These are phyloP conservation scores for Acanthosepion pharaonis DNA, from an alignment of 2,888 invertebrate species.

Conservation along the genomic window DNA sequence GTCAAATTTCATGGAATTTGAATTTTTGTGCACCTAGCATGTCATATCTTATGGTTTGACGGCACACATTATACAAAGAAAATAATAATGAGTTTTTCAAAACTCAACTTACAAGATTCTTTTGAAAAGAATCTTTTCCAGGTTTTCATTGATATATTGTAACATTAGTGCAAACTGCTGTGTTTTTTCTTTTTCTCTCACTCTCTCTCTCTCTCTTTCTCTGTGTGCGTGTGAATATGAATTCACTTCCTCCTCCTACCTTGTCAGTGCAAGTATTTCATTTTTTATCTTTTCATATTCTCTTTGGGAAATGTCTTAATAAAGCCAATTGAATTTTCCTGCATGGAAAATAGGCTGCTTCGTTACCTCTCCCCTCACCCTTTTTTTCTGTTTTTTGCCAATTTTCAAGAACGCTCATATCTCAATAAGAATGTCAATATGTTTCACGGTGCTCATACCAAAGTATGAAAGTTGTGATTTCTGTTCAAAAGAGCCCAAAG, in stretches of 20 bases:
- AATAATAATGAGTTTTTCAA: background rate
- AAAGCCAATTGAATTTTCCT: background rate
- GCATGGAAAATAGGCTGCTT: background rate
- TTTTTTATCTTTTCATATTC: background rate
- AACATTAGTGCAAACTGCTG: background rate
- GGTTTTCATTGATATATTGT: background rate
- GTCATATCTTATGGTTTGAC: background rate
- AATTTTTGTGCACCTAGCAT: background rate
- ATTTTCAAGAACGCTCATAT: background rate
- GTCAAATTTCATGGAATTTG: background rate
- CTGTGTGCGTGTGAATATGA: background rate
- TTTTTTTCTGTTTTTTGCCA: background rate
- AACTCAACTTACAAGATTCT: background rate
- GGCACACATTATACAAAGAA: background rate
- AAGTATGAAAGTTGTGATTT: too few species aligned
- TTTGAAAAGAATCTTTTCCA: background rate
- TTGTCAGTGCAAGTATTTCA: background rate
- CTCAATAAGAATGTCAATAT: too few species aligned
- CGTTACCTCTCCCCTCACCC: background rate
- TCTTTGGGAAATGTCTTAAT: slow-evolving; percentile 18
- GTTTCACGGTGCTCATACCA: too few species aligned
- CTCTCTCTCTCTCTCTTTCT: background rate
- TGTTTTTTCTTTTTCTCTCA: background rate
- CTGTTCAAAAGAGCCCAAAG: too few species aligned
- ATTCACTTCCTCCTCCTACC: background rate